Percentiles rank a stretch among this genome's conserved stretches.
Conservation (phyloP, 2,797 vertebrate genomes). For the Columba guinea region DNA sequence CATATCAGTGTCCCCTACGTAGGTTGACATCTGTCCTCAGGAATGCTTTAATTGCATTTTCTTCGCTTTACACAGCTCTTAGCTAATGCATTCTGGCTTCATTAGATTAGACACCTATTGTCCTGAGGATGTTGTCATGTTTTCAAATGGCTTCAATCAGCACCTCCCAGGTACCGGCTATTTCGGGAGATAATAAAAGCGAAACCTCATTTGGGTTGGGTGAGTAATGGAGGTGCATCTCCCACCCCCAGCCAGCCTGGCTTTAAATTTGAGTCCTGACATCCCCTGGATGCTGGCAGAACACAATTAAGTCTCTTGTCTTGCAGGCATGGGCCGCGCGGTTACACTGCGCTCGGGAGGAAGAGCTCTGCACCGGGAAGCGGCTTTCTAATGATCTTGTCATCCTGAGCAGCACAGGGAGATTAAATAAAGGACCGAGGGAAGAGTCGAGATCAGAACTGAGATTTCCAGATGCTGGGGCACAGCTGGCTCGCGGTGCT, state of each 20-base stretch:
- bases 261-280: conserved; percentile 60
- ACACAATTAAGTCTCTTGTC: conserved; percentile 68
- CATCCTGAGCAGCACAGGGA: not conserved
- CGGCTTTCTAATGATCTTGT: conserved; percentile 27
- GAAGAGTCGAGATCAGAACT: not conserved
- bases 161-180: conserved; percentile 57
- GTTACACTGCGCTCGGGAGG: conserved; percentile 36
- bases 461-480: not conserved
- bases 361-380: conserved; percentile 13
- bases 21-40: conserved; percentile 55
- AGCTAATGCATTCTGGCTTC: conserved; percentile 59
- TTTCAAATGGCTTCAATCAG: conserved; percentile 71
- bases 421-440: not conserved
- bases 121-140: conserved; percentile 67
- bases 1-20: not conserved
- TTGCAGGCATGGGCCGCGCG: conserved; percentile 3
- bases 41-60: conserved; percentile 58
- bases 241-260: conserved; percentile 14
- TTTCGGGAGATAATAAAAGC: conserved; percentile 61
- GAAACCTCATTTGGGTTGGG: conserved; percentile 32
- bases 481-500: not conserved
- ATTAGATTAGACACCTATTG: conserved; percentile 65
- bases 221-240: conserved; percentile 56
- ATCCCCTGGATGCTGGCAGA: conserved; percentile 51
- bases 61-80: not conserved